phyloP scores from a whole-genome alignment of 2,797 vertebrate species.

The Poecile montanus region DNA sequence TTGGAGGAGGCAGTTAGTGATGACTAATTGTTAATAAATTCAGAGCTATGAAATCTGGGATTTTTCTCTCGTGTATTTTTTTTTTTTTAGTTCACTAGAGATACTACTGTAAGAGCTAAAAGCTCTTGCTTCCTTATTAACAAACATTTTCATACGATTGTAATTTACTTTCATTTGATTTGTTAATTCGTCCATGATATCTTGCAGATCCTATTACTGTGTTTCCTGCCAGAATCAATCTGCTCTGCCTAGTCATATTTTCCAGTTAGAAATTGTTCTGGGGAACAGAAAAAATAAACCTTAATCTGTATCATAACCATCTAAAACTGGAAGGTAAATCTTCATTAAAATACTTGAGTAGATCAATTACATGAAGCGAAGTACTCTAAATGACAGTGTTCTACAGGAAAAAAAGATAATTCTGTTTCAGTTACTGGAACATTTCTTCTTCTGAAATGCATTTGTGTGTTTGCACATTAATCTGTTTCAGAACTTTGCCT shows the following conservation, averaged over 20 bases:
- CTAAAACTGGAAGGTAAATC: background rate
- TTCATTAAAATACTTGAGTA: background rate
- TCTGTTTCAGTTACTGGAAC: background rate
- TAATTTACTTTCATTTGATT: slow-evolving; percentile 15
- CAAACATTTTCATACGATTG: background rate
- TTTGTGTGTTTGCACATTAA: background rate
- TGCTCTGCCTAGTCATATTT: background rate
- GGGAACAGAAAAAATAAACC: background rate
- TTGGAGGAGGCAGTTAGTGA: background rate
- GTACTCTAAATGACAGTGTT: background rate
- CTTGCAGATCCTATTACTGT: background rate
- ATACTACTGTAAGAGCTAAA: background rate
- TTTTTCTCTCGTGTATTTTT: background rate
- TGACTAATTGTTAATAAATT: background rate
- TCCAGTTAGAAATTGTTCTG: background rate
- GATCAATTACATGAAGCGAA: background rate
- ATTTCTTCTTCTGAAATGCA: background rate
- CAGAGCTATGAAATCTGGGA: background rate
- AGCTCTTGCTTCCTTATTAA: slow-evolving; percentile 9
- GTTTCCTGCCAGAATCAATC: background rate
- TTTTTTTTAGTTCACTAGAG: slow-evolving; percentile 31
- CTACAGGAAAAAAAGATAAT: background rate
- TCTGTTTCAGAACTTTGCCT: background rate
- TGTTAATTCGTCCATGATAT: background rate
- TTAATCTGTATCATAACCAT: background rate